Evolutionary conservation across 2,797 vertebrate species (phyloP).

Genomic region (Glyptemys insculpta): DNA sequence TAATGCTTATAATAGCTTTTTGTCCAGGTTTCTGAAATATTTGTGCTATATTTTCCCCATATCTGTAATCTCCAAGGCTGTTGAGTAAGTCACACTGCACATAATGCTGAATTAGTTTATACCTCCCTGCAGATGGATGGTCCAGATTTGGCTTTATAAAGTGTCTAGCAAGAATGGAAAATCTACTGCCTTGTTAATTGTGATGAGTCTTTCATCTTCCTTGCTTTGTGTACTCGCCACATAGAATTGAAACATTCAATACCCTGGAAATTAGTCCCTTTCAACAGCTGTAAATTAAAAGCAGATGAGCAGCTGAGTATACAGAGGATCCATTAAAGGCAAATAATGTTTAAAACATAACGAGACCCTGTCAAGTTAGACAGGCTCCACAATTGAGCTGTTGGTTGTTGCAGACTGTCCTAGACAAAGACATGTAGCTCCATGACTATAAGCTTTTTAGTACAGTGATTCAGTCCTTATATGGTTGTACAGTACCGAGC

Average conservation of each 20-base stretch:
- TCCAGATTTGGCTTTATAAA: neutral
- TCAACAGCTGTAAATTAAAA: conserved; percentile 12
- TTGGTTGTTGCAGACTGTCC: accelerated
- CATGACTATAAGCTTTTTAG: neutral
- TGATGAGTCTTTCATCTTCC: accelerated
- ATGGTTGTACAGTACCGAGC: neutral
- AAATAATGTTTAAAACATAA: neutral
- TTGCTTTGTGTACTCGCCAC: neutral
- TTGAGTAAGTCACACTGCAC: conserved; percentile 27
- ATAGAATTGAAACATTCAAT: accelerated
- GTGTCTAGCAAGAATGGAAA: conserved; percentile 4
- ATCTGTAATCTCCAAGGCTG: neutral
- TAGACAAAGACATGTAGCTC: conserved; percentile 4
- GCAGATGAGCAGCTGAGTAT: neutral
- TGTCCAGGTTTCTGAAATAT: conserved; percentile 23
- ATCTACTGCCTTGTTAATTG: neutral
- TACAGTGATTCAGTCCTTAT: neutral
- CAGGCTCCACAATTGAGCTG: conserved; percentile 7
- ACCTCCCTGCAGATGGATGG: conserved; percentile 7
- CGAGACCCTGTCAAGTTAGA: conserved; percentile 2
- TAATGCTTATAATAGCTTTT: conserved; percentile 31
- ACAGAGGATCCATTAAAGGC: neutral
- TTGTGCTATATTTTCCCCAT: neutral
- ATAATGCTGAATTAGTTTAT: conserved; percentile 23
- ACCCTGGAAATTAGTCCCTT: neutral